These are phyloP conservation scores for Cebus imitator DNA, from an alignment of 2,113 vertebrate species.

Conservation along the genomic window DNA sequence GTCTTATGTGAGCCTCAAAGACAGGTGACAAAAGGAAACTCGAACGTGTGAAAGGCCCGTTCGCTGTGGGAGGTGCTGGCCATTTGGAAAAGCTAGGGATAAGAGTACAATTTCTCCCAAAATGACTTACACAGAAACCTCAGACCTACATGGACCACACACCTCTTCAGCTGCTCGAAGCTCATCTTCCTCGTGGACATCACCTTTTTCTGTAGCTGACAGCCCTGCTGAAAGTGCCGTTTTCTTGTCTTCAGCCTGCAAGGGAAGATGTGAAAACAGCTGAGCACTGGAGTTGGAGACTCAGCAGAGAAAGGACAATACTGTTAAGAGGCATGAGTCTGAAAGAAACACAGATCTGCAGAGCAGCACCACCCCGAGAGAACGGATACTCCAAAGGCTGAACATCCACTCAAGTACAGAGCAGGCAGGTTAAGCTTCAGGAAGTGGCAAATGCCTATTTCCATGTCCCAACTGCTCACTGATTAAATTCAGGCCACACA, in stretches of 20 bases:
- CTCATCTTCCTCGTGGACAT: conserved; percentile 90
- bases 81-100: not conserved
- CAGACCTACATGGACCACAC: not conserved
- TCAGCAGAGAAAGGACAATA: not conserved
- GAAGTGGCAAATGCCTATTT: not conserved
- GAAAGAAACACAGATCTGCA: not conserved
- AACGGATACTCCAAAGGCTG: not conserved
- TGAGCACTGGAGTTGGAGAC: not conserved
- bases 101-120: not conserved
- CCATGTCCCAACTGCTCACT: not conserved
- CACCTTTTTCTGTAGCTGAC: conserved; percentile 82
- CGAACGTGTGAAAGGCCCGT: not conserved
- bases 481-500: not conserved
- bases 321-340: not conserved
- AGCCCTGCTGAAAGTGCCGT: conserved; percentile 73
- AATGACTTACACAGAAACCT: not conserved
- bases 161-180: conserved; percentile 95
- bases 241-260: conserved; percentile 90
- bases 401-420: not conserved
- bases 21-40: not conserved
- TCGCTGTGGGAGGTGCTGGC: not conserved
- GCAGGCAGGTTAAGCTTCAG: rapidly evolving
- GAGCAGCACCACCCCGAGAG: not conserved
- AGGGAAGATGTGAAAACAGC: conserved; percentile 23
- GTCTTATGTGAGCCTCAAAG: not conserved